Evolutionary conservation across 2,113 vertebrate species (phyloP).

Genomic region (Pholis gunnellus): DNA sequence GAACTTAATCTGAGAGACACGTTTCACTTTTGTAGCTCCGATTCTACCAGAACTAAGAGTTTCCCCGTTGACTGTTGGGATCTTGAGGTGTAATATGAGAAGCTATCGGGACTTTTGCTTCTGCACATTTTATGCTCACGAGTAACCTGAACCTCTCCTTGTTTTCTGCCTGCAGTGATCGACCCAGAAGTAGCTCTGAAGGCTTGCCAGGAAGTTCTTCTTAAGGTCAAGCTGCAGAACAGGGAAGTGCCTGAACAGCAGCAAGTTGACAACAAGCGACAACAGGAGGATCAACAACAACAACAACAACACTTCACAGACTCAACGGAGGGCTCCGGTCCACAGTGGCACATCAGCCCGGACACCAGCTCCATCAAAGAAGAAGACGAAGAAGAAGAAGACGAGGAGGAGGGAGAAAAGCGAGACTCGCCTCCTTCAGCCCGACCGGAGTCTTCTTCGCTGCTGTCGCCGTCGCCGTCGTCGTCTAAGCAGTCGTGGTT

Average conservation of each 20-base stretch:
- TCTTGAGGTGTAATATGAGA: not conserved
- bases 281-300: not conserved
- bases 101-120: not conserved
- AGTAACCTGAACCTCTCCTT: not conserved
- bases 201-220: constrained; percentile 93
- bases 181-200: constrained; percentile 93
- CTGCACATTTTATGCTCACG: not conserved
- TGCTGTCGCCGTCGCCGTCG: constrained; percentile 69
- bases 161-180: constrained; percentile 81
- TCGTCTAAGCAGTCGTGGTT: constrained; percentile 96
- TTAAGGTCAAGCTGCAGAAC: constrained; percentile 85
- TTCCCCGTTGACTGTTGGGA: no score
- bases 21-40: no score
- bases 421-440: not conserved
- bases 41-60: no score
- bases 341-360: constrained; percentile 23
- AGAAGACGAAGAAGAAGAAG: constrained; percentile 54
- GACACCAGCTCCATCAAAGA: constrained; percentile 65
- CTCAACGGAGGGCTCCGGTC: not conserved
- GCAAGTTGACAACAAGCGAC: constrained; percentile 12
- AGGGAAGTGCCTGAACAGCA: constrained; percentile 16
- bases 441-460: not conserved
- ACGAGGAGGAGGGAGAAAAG: not conserved
- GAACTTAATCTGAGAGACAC: no score
- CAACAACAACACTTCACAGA: not conserved